A percentile compares a stretch with the other conserved stretches of the same genome.
phyloP scores from a whole-genome alignment of 2,113 vertebrate species.

The Anolis sagrei region DNA sequence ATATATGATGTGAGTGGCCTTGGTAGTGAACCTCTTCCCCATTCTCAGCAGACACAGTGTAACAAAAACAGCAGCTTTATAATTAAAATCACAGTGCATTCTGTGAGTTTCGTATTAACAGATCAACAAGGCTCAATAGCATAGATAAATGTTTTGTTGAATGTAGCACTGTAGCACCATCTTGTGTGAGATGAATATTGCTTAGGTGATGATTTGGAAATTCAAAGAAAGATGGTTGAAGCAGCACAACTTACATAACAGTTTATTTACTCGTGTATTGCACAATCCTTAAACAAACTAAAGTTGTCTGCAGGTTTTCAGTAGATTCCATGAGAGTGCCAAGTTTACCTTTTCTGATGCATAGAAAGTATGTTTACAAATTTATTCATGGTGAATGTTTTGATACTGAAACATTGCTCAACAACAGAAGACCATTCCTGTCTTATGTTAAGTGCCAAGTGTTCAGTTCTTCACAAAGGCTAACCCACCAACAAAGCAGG shows the following conservation, averaged over 20 bases:
- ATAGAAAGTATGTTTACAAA: not conserved
- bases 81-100: not conserved
- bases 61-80: not conserved
- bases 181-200: conserved; percentile 63
- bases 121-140: conserved; percentile 40
- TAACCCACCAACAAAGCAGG: not conserved
- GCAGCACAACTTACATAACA: not conserved
- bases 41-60: not conserved
- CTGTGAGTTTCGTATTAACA: conserved; percentile 16
- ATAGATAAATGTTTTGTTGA: not conserved
- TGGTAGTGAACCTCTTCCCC: not conserved
- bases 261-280: not conserved
- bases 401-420: not conserved
- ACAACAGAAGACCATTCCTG: not conserved
- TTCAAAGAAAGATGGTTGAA: not conserved
- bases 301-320: not conserved
- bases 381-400: not conserved
- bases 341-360: not conserved
- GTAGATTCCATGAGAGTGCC: not conserved
- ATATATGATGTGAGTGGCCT: not conserved
- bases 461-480: not conserved
- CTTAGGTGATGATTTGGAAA: not conserved
- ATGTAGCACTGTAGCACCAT: conserved; percentile 67
- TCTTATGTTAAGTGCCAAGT: not conserved
- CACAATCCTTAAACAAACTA: not conserved